Evolutionary conservation across 2,888 invertebrate genomes (phyloP).

Genomic region (Helobdella robusta): DNA sequence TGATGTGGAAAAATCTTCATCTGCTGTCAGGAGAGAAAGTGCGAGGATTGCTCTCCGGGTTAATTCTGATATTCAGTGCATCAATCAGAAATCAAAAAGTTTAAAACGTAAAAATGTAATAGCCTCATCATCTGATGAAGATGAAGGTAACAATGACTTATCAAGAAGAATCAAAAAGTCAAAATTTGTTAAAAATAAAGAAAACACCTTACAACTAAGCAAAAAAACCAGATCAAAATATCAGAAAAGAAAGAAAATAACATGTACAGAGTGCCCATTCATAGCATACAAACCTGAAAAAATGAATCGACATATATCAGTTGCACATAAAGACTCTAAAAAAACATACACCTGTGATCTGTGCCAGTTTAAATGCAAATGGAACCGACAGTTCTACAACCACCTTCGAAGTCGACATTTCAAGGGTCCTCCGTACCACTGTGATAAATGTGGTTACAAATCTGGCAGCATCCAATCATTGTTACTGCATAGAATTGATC

Average conservation of each 20-base stretch:
- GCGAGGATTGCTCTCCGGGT: conserved; percentile 8
- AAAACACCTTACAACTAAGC: background rate
- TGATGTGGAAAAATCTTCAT: background rate
- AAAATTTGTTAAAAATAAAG: too few species aligned
- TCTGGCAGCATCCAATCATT: conserved; percentile 55
- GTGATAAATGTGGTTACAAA: conserved; percentile 51
- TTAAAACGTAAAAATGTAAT: too few species aligned
- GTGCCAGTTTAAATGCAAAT: conserved; percentile 27
- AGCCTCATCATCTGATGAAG: too few species aligned
- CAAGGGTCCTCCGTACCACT: conserved; percentile 53
- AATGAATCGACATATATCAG: conserved; percentile 20
- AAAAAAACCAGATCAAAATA: too few species aligned
- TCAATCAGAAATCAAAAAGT: too few species aligned
- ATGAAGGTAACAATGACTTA: too few species aligned
- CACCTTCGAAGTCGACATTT: conserved; percentile 46
- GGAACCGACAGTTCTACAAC: conserved; percentile 30
- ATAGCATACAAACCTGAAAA: conserved; percentile 2
- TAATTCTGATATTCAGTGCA: too few species aligned
- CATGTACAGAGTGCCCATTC: conserved; percentile 24
- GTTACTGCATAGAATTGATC: conserved; percentile 57
- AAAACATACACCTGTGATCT: conserved; percentile 24
- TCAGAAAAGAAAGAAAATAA: background rate
- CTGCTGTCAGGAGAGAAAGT: conserved; percentile 12
- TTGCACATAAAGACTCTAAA: conserved; percentile 16
- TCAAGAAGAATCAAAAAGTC: too few species aligned